Base-by-base conservation (phyloP, 2,113 vertebrate species). In the Lepus americanus region DNA sequence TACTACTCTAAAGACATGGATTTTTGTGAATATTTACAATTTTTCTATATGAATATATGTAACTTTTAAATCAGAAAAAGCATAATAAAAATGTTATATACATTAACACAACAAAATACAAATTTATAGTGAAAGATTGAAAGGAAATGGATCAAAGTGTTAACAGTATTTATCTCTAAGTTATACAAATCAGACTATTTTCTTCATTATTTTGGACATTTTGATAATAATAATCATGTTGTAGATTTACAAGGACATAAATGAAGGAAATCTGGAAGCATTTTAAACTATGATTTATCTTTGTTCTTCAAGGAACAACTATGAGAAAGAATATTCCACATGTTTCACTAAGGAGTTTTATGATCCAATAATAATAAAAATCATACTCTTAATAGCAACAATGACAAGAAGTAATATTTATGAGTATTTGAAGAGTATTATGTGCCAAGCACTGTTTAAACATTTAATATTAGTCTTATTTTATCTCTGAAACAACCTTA, bases 241-340 rank as follows among this genome's bases (percentile, higher is more conserved):
- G 95, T 92, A 80, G 66, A 93, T 93, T 72, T 86, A 74, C 49
- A 91, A 84, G 31, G 22, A 64, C 36, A 83, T 79, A 79, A 70
- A 74, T 74, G 22, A 96, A 91, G 69, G 20, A 89, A 89, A 64
- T 2, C 61, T 86, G 44, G 78, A 80, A 78, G 25, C 10, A 89
- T 51, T 83, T 94, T 69, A 63, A 94, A 31, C 44, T 79, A 25
- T 64, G 31, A 87, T 76, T 69, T 39, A 53, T 74, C 33, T 96
- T 90, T 92, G n/a, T 74, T 82, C 17, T 81, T 72, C 33, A 53
- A 67, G 39, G n/a, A 94, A 69, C 63, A 95, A 61, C 51, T 83
- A 10, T 64, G 61, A 61, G 20, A 92, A 84, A 82, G 36, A 89
- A 59, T 69, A 69, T 44, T 81, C 77, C 61, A 67, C 25, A 17